Percentiles rank a stretch among this genome's conserved stretches.
These are phyloP conservation scores for Lateolabrax maculatus DNA, from an alignment of 2,797 vertebrate species.

Conservation along the genomic window DNA sequence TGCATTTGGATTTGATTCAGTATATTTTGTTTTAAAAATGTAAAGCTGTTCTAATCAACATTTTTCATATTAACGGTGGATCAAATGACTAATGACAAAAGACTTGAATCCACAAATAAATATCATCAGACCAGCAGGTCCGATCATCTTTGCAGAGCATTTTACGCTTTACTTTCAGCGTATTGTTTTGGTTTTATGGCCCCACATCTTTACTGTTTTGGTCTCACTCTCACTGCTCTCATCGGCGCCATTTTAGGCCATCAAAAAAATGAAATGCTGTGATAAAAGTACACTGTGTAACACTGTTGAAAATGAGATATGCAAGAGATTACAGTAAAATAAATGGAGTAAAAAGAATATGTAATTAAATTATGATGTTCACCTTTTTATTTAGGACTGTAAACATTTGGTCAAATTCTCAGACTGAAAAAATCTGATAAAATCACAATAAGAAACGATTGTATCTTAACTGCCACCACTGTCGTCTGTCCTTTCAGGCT, in stretches of 20 bases:
- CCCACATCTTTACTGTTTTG: neutral
- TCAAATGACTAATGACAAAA: neutral
- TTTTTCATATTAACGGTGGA: neutral
- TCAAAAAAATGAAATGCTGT: conserved; percentile 2
- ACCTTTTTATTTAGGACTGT: neutral
- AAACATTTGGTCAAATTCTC: neutral
- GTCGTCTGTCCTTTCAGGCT: conserved; percentile 83
- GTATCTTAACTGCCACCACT: neutral
- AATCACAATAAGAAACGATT: neutral
- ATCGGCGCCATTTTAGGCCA: neutral
- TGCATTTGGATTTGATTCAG: conserved; percentile 8
- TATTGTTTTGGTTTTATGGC: neutral
- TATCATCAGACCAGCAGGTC: neutral
- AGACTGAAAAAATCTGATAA: neutral
- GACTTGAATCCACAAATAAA: neutral
- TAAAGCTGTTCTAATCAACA: neutral
- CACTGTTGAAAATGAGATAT: neutral
- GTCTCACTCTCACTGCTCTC: neutral
- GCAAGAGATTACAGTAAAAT: neutral
- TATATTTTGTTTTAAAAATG: neutral
- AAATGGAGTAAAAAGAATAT: neutral
- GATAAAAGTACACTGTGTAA: neutral
- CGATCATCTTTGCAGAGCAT: neutral
- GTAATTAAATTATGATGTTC: neutral
- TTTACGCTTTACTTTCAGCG: neutral